Evolutionary conservation across 2,797 vertebrate genomes (phyloP).

Genomic region (Margarornis squamiger): DNA sequence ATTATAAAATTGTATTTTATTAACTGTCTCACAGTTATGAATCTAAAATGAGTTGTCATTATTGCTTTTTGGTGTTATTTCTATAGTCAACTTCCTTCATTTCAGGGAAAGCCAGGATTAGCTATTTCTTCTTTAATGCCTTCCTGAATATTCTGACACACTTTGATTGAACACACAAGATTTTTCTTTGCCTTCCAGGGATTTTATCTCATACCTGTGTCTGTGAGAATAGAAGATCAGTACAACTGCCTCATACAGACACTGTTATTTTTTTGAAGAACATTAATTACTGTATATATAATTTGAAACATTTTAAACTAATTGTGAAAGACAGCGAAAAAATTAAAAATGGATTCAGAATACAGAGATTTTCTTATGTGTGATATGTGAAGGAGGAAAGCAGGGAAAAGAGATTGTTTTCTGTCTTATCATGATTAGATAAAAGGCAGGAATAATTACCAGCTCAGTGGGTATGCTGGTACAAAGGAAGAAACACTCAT

Average conservation of each 20-base stretch:
- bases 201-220: not conserved
- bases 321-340: not conserved
- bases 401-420: slow-evolving; percentile 41
- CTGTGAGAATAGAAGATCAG: not conserved
- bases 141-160: not conserved
- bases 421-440: slow-evolving; percentile 56
- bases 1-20: not conserved
- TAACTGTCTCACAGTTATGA: not conserved
- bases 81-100: not conserved
- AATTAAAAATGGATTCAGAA: not conserved
- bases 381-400: not conserved
- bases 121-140: not conserved
- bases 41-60: not conserved
- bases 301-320: not conserved
- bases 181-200: not conserved
- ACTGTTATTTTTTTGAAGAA: not conserved
- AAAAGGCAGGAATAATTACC: slow-evolving; percentile 70
- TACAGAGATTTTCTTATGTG: not conserved
- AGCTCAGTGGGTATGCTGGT: slow-evolving; percentile 60
- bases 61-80: not conserved
- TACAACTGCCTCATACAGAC: not conserved
- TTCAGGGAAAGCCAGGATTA: not conserved
- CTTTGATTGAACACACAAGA: not conserved
- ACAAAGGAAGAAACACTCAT: slow-evolving; percentile 58
- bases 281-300: not conserved